Percentiles rank a stretch among this genome's conserved stretches.
phyloP scores from a whole-genome alignment of 2,888 invertebrate genomes.

The Diachrysia chrysitis region DNA sequence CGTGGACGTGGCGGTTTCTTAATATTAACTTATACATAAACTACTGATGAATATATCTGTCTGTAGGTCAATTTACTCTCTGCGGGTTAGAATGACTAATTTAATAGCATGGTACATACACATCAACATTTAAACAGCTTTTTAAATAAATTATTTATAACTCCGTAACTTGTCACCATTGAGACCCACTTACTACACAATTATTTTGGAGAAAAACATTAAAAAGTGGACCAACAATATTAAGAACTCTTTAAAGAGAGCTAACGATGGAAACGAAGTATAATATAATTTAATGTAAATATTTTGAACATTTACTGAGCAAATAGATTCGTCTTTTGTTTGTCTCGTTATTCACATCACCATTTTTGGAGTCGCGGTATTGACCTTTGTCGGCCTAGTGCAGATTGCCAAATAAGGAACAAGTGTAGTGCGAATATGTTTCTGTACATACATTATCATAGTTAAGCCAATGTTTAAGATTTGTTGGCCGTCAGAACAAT shows the following conservation, averaged over 20 bases:
- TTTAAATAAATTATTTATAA: too few species aligned
- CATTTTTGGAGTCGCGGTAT: slow-evolving; percentile 54
- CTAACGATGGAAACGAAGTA: background rate
- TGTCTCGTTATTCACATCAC: slow-evolving; percentile 36
- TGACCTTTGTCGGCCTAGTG: slow-evolving; percentile 61
- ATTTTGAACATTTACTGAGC: slow-evolving; percentile 25
- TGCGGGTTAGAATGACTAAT: too few species aligned
- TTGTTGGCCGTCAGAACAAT: slow-evolving; percentile 51
- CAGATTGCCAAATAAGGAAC: slow-evolving; percentile 55
- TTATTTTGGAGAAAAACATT: background rate
- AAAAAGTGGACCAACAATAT: background rate
- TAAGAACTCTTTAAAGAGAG: background rate
- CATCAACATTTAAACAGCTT: too few species aligned
- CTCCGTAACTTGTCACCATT: too few species aligned
- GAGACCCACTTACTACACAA: too few species aligned
- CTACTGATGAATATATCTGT: too few species aligned
- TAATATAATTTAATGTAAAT: background rate
- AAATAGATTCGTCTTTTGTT: slow-evolving; percentile 24
- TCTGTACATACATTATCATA: slow-evolving; percentile 54
- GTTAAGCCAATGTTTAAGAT: slow-evolving; percentile 41
- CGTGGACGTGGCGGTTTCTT: too few species aligned
- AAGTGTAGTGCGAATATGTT: slow-evolving; percentile 39
- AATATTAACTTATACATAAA: too few species aligned
- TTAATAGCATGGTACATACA: too few species aligned
- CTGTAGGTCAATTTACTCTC: too few species aligned